Evolutionary conservation across 1,140 invertebrate species (phyloP).

Genomic region (Ruditapes philippinarum): DNA sequence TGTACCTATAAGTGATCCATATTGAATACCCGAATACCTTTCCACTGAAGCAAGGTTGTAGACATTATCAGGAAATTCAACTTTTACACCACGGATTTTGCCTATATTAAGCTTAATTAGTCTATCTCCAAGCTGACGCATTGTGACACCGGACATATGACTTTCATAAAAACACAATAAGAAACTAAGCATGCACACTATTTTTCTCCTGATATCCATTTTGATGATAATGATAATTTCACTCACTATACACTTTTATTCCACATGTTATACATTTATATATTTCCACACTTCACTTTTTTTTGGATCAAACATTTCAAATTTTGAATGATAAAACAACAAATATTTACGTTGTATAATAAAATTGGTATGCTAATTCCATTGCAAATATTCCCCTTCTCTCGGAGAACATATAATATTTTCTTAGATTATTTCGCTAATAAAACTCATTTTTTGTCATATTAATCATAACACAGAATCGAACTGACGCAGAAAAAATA

Average conservation of each 20-base stretch:
- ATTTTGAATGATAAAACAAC: too few species aligned
- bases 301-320: too few species aligned
- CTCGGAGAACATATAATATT: too few species aligned
- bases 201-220: not conserved
- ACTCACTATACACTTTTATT: too few species aligned
- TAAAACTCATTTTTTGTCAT: not conserved
- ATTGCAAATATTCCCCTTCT: too few species aligned
- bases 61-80: slow-evolving; percentile 92
- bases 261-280: too few species aligned
- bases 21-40: slow-evolving; percentile 97
- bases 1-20: slow-evolving; percentile 92
- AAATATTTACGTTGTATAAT: too few species aligned
- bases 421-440: not conserved
- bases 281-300: too few species aligned
- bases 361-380: too few species aligned
- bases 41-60: slow-evolving; percentile 94
- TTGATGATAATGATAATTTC: too few species aligned
- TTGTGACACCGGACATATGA: not conserved
- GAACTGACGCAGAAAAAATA: not conserved
- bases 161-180: not conserved
- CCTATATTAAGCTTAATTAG: slow-evolving; percentile 89
- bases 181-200: not conserved
- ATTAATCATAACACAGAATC: not conserved
- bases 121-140: slow-evolving; percentile 32
- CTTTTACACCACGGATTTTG: slow-evolving; percentile 94